These are phyloP conservation scores for Colletes collaris DNA, from an alignment of 2,888 invertebrate genomes.

Conservation along the genomic window DNA sequence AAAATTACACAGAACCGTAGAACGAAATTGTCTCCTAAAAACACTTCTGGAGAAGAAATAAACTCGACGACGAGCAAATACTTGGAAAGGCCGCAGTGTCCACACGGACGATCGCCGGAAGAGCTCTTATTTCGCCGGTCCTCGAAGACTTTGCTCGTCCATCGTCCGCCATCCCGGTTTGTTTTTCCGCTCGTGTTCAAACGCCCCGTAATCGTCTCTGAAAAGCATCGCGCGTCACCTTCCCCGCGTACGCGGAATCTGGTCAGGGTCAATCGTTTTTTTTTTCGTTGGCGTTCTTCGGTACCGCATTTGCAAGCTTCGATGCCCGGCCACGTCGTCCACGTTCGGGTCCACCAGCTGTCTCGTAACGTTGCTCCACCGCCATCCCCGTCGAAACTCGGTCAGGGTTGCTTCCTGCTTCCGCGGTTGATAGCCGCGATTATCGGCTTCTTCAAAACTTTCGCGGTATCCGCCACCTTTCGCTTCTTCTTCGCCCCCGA, in stretches of 20 bases:
- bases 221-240: conserved; percentile 4
- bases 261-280: conserved; percentile 57
- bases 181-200: neutral
- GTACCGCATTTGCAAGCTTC: conserved; percentile 53
- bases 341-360: conserved; percentile 33
- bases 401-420: conserved; percentile 61
- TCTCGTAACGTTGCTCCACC: conserved; percentile 24
- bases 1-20: too few relatives aligned
- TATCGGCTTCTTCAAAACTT: conserved; percentile 38
- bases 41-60: too few relatives aligned
- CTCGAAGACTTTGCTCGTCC: neutral
- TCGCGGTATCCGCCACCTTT: conserved; percentile 10
- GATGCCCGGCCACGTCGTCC: conserved; percentile 44
- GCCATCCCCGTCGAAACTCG: conserved; percentile 47
- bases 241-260: neutral
- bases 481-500: too few relatives aligned
- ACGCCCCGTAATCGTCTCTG: neutral
- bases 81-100: too few relatives aligned
- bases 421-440: conserved; percentile 39
- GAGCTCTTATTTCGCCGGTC: neutral
- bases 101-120: too few relatives aligned
- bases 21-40: too few relatives aligned
- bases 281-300: conserved; percentile 35
- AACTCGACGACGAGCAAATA: too few relatives aligned
- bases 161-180: neutral